phyloP scores from a whole-genome alignment of 1,140 invertebrate genomes.

The Homalodisca vitripennis region DNA sequence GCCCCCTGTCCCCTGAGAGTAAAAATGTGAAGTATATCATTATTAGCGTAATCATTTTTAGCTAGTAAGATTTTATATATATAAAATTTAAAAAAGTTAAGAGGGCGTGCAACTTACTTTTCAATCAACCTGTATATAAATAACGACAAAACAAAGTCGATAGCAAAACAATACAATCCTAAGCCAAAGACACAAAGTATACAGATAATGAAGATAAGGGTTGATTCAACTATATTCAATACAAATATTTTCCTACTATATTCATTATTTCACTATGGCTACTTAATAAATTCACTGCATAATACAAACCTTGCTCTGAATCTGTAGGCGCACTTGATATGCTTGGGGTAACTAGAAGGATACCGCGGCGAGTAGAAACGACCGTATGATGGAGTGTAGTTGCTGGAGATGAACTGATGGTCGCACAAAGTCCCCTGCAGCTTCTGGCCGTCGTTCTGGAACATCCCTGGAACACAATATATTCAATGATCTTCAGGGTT shows the following conservation, averaged over 20 bases:
- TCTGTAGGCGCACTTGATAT: constrained; percentile 73
- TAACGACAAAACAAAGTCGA: too few species aligned
- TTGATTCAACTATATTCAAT: background rate
- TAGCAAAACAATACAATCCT: too few species aligned
- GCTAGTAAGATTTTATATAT: too few species aligned
- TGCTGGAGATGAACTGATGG: constrained; percentile 69
- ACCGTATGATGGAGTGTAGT: constrained; percentile 62
- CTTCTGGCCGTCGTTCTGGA: constrained; percentile 50
- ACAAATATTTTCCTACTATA: background rate
- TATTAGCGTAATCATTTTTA: too few species aligned
- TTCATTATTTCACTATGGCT: background rate
- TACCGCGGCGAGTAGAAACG: constrained; percentile 80
- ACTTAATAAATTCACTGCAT: background rate
- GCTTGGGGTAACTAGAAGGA: constrained; percentile 80
- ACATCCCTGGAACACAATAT: constrained; percentile 47
- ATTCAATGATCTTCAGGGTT: too few species aligned
- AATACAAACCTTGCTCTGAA: constrained; percentile 69
- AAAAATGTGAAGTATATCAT: too few species aligned
- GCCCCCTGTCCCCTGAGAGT: too few species aligned
- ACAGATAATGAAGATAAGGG: background rate
- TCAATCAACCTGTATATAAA: too few species aligned
- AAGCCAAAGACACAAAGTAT: background rate
- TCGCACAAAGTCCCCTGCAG: constrained; percentile 58
- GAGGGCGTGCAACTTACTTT: too few species aligned
- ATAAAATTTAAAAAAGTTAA: too few species aligned